Percentiles rank a stretch among this genome's conserved stretches.
phyloP scores from a whole-genome alignment of 2,113 vertebrate genomes.

The Dermatemys mawii region DNA sequence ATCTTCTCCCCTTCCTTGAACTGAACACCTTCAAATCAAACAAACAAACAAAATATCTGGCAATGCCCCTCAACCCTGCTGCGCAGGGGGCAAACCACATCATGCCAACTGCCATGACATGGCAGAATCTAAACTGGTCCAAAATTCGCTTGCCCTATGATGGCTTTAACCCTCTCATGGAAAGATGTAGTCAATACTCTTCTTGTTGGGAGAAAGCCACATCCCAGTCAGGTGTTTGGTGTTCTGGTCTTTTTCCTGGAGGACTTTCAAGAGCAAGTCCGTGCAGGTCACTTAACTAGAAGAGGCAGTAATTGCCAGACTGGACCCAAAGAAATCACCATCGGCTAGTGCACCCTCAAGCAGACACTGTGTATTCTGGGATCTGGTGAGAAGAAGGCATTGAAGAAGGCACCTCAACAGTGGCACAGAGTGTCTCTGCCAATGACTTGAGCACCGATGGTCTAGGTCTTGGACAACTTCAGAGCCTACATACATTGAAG shows the following conservation, averaged over 20 bases:
- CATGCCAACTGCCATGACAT: fast-evolving
- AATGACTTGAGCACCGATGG: neutral
- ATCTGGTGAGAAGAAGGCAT: neutral
- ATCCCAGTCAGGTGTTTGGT: neutral
- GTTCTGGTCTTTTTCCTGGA: neutral
- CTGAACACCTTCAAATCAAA: neutral
- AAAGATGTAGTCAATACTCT: neutral
- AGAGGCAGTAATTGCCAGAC: neutral
- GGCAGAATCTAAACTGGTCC: neutral
- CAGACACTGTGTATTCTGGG: neutral
- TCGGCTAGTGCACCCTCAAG: neutral
- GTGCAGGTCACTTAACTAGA: neutral
- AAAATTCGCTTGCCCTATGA: neutral
- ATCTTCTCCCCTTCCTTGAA: neutral
- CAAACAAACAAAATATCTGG: too few species aligned
- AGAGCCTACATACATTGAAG: neutral
- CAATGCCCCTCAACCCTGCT: neutral
- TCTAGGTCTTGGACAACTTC: neutral
- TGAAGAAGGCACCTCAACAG: neutral
- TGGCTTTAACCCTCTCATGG: neutral
- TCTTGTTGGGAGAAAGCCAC: neutral
- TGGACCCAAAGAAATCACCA: neutral
- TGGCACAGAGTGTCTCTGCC: neutral
- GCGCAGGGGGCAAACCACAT: neutral
- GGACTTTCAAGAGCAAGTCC: neutral